Conservation (phyloP, 1,140 invertebrate genomes). For the Philotrypesis tridentata region DNA sequence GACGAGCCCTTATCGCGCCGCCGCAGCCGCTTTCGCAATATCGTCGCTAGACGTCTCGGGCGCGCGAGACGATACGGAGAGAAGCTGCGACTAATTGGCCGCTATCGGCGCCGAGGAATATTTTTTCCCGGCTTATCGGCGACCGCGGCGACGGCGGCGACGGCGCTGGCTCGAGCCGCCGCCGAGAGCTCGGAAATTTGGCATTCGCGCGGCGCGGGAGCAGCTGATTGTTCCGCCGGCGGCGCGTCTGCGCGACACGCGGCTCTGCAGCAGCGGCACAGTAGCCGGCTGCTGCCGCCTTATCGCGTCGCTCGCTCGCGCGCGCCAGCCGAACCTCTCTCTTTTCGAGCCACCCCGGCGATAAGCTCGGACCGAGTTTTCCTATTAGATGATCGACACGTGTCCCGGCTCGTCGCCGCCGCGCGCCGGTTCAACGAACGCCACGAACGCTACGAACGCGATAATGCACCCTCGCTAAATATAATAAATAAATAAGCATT, state of each 20-base stretch:
- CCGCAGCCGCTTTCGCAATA: not conserved
- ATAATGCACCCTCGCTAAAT: conserved; percentile 31
- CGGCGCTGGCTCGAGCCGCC: too few relatives aligned
- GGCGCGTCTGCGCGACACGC: not conserved
- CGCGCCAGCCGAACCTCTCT: too few relatives aligned
- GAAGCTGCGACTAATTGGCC: too few relatives aligned
- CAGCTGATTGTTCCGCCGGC: not conserved
- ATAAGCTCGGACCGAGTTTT: conserved; percentile 33
- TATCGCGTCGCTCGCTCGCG: too few relatives aligned
- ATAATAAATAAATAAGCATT: conserved; percentile 39
- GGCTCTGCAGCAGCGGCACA: too few relatives aligned
- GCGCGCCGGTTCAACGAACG: conserved; percentile 27
- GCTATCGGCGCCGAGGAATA: not conserved
- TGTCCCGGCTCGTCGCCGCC: not conserved
- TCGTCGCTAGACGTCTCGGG: too few relatives aligned
- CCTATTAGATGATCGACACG: conserved; percentile 4
- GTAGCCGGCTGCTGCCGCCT: not conserved
- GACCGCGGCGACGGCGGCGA: too few relatives aligned
- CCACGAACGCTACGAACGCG: too few relatives aligned
- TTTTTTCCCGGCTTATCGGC: conserved; percentile 15
- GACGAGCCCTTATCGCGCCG: too few relatives aligned
- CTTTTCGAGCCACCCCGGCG: too few relatives aligned
- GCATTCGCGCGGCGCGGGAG: not conserved
- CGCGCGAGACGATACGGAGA: too few relatives aligned
- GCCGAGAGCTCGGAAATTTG: not conserved